These are phyloP conservation scores for Glaucomys volans DNA, from an alignment of 2,113 vertebrate species.

Conservation along the genomic window DNA sequence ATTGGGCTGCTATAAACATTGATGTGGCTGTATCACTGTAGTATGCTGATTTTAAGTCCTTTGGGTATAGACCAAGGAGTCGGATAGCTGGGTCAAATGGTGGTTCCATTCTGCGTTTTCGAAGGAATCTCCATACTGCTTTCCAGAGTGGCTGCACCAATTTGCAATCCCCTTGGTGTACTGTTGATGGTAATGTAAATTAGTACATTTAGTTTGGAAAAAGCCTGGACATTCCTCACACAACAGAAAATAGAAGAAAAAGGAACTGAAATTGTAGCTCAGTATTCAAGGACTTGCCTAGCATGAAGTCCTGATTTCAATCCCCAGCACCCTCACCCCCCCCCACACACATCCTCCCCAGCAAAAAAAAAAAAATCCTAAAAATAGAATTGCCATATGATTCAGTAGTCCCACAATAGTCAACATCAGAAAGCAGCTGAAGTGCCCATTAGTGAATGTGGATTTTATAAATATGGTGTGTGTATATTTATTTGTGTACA, in stretches of 20 bases:
- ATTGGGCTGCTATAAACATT: too few species aligned
- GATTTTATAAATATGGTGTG: not conserved
- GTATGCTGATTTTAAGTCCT: too few species aligned
- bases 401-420: not conserved
- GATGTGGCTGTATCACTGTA: too few species aligned
- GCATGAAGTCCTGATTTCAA: not conserved
- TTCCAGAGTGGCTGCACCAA: too few species aligned
- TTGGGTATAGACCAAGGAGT: too few species aligned
- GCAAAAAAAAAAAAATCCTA: not conserved
- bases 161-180: not conserved
- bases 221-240: not conserved
- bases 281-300: not conserved
- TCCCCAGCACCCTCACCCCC: not conserved
- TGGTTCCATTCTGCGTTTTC: too few species aligned
- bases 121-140: too few species aligned
- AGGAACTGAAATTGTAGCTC: not conserved
- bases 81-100: too few species aligned
- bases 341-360: too few species aligned
- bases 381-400: not conserved
- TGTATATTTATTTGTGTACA: too few species aligned
- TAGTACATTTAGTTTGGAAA: not conserved
- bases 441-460: not conserved
- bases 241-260: not conserved
- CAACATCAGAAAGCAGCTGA: too few species aligned
- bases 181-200: not conserved